A percentile compares a stretch with the other conserved stretches of the same genome.
These are phyloP conservation scores for Otis tarda DNA, from an alignment of 2,113 vertebrate genomes.

Conservation along the genomic window DNA sequence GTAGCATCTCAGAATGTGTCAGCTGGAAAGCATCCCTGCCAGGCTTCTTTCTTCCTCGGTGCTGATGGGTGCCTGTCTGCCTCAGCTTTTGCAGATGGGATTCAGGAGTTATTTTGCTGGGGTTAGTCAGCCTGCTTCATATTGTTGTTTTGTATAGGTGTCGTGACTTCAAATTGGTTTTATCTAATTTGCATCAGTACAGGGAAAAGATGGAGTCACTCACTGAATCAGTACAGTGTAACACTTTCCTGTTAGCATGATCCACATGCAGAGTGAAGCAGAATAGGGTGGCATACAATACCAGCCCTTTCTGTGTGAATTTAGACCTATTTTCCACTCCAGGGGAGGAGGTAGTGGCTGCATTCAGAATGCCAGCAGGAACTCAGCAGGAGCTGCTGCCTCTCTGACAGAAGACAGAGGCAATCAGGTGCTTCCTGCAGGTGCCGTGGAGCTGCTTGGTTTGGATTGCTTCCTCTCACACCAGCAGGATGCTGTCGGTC, in stretches of 20 bases:
- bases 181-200: neutral
- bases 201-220: neutral
- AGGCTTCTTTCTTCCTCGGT: neutral
- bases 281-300: neutral
- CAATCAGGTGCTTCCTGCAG: conserved; percentile 24
- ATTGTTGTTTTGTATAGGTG: neutral
- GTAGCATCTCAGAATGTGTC: neutral
- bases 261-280: neutral
- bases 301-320: neutral
- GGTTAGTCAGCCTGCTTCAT: neutral
- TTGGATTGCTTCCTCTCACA: neutral
- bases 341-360: neutral
- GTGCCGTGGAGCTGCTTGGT: neutral
- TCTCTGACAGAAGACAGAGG: neutral
- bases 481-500: neutral
- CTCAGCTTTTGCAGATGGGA: neutral
- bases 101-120: neutral
- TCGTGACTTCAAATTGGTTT: neutral
- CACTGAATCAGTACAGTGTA: neutral
- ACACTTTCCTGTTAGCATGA: neutral
- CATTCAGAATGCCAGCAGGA: conserved; percentile 5
- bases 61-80: neutral
- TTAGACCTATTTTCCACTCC: neutral
- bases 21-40: neutral
- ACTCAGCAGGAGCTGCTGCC: neutral